Conservation (phyloP, 2,888 invertebrate genomes). For the Tryphoninae sp. region DNA sequence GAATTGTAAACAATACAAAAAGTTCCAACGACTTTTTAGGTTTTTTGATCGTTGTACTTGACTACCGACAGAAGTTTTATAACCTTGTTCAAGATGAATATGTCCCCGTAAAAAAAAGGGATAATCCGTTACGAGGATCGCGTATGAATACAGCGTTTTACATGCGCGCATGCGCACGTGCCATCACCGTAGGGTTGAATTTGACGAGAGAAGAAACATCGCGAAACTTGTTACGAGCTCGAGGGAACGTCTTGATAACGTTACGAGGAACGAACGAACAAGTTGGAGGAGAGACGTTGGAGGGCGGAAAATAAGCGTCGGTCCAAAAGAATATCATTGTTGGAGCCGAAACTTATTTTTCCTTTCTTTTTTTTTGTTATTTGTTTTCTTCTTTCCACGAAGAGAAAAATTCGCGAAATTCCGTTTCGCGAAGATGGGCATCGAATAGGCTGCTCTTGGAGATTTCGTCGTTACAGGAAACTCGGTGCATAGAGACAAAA, state of each 20-base stretch:
- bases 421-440: not conserved
- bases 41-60: conserved; percentile 17
- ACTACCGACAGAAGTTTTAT: conserved; percentile 33
- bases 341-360: conserved; percentile 2
- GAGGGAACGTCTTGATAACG: conserved; percentile 27
- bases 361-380: not conserved
- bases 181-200: conserved; percentile 17
- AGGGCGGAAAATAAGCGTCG: conserved; percentile 39
- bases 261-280: conserved; percentile 34
- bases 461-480: conserved; percentile 27
- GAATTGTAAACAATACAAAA: not conserved
- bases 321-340: conserved; percentile 24
- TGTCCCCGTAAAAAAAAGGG: conserved; percentile 19
- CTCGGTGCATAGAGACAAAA: not conserved
- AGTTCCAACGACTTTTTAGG: not conserved
- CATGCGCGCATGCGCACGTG: not conserved
- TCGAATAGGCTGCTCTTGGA: conserved; percentile 12
- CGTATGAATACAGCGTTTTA: not conserved
- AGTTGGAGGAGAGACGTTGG: conserved; percentile 36
- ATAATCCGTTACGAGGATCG: conserved; percentile 17
- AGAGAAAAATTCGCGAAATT: conserved; percentile 37
- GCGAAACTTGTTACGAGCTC: conserved; percentile 42
- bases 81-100: conserved; percentile 24
- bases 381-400: conserved; percentile 19
- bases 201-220: conserved; percentile 41